Conservation (phyloP, 2,797 vertebrate genomes). For the Glossophaga mutica region DNA sequence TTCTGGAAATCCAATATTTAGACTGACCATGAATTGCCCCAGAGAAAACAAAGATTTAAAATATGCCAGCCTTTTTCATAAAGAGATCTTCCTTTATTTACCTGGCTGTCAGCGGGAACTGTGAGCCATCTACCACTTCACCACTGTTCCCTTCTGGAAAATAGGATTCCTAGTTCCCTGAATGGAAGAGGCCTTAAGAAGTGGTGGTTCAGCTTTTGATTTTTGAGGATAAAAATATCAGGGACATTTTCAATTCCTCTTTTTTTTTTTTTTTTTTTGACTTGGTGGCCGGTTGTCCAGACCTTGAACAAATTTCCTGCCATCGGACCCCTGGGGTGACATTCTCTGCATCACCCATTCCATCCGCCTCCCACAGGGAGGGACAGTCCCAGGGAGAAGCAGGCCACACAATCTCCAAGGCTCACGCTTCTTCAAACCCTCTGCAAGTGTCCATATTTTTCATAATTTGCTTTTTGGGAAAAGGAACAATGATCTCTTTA, state of each 20-base stretch:
- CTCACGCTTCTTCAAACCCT: not conserved
- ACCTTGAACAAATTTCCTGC: not conserved
- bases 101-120: not conserved
- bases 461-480: constrained; percentile 48
- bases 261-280: not conserved
- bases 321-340: not conserved
- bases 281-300: not conserved
- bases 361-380: not conserved
- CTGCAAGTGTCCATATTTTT: constrained; percentile 47
- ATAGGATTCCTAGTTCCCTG: not conserved
- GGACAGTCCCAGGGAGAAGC: no score
- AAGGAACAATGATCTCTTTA: constrained; percentile 46
- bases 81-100: not conserved
- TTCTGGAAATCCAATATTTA: not conserved
- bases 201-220: not conserved
- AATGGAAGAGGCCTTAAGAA: not conserved
- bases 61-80: not conserved
- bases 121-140: not conserved
- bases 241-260: no score
- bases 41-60: not conserved
- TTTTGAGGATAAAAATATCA: not conserved
- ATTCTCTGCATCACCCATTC: not conserved
- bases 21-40: not conserved
- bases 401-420: rapidly evolving
- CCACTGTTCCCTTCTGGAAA: not conserved